Base-by-base conservation (phyloP, 2,888 invertebrate species). In the Pandemis heparana region DNA sequence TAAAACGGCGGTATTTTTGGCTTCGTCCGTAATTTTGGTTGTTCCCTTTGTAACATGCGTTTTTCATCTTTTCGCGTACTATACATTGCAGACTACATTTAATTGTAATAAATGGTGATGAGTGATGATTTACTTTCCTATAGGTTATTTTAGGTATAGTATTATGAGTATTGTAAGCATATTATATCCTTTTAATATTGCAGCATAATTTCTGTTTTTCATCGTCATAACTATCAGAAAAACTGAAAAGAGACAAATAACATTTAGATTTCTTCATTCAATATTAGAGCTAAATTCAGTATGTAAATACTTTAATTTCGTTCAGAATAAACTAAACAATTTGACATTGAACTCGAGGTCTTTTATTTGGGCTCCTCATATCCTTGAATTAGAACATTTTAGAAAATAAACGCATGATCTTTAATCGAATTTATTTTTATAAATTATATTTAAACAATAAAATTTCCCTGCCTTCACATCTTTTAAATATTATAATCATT, bases 371-470 rank as follows among this genome's bases (percentile, higher is more conserved):
- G 4, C 53, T 9, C 53, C n/a, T 18, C 12, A 3, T 18, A 7
- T 10, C 4, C 4, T 43, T 4, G 6, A n/a, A n/a, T n/a, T 60
- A 6, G 7, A 2, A 9, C 41, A 12, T 16, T 43, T 0, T 43
- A 39, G 38, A 41, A 77, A 66, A 53, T 75, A 72, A 56, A 66
- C 71, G 65, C 76, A 70, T 66, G 74, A 75, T 46, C 65, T 76
- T 81, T 79, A 78, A 77, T 79, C 82, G 79, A 82, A 76, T 89
- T 90, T 89, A 88, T 89, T 90, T 88, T 87, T 82, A 87, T 86
- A 90, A 88, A 89, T 90, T 91, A 91, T 87, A 87, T 82, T 32
- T 85, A 83, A 88, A 87, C 81, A 88, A 82, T 85, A 71, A 67
- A 75, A 75, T 87, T 85, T 88, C 84, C 89, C 81, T 85, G 83